Percentiles rank a stretch among this genome's conserved stretches.
phyloP scores from a whole-genome alignment of 2,113 vertebrate species.

The Rattus rattus region DNA sequence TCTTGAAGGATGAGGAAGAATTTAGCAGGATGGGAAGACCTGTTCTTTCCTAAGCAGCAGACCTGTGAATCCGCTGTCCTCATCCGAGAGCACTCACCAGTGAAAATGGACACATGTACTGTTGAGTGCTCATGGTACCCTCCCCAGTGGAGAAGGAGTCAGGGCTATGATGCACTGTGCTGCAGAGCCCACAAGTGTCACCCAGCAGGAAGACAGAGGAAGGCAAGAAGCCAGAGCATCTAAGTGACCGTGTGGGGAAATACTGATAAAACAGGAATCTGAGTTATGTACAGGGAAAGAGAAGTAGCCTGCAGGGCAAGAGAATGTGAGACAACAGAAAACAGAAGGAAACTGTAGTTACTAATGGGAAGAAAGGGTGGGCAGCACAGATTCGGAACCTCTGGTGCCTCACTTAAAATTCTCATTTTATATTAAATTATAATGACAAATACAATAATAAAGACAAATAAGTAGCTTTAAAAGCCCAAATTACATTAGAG shows the following conservation, averaged over 20 bases:
- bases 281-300: not conserved
- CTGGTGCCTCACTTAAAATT: not conserved
- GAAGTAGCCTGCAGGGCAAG: not conserved
- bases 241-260: not conserved
- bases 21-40: not conserved
- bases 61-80: not conserved
- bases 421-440: slow-evolving; percentile 24
- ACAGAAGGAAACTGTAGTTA: not conserved
- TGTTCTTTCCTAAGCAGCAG: no score
- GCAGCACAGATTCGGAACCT: not conserved
- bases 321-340: not conserved
- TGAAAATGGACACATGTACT: rapidly evolving
- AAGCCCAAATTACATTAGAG: slow-evolving; percentile 1
- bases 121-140: not conserved
- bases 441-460: slow-evolving; percentile 20
- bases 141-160: not conserved
- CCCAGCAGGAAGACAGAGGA: not conserved
- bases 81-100: not conserved
- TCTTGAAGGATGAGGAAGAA: not conserved
- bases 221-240: not conserved
- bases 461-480: slow-evolving; percentile 31
- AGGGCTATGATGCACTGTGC: rapidly evolving
- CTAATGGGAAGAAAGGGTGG: not conserved
- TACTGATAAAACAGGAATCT: not conserved
- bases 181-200: not conserved